Evolutionary conservation across 2,113 vertebrate species (phyloP), one percentile per base, ranked within the genome.

Genomic region (Ptilonorhynchus violaceus): DNA sequence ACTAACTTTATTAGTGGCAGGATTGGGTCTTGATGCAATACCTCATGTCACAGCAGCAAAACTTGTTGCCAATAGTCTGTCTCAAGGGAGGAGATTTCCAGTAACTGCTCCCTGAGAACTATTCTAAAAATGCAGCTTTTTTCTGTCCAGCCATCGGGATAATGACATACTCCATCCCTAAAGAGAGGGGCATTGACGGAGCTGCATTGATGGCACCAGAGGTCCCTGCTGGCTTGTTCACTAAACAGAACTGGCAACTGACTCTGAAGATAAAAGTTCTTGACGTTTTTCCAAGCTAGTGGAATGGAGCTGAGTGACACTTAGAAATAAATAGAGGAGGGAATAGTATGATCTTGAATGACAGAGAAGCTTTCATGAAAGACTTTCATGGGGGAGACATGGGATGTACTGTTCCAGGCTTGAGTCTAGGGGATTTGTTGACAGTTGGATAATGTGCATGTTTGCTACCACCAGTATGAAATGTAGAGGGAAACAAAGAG

Each of bases 211-310:
- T 76, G 94, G 93, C 91, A 96, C 89, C 96, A 47, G 50, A 96
- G 95, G 97, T 96, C 93, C 93, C 93, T 98, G 96, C 92, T 97
- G 97, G 95, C 96, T 97, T 93, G 92, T 94, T 97, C 95, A 53
- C 95, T 97, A 96, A 94, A 94, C 93, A 96, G 94, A 98, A 96
- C 76, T 97, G 96, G 96, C 95, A 97, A 97, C 94, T 92, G 96
- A 96, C 89, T 97, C 96, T 83, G 87, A 92, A 97, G 96, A 97
- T 95, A 95, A 96, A 97, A 96, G 90, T 94, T 97, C 96, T 96
- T 97, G 96, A 96, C 82, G 58, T 89, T 91, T 97, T 97, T 97
- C 97, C 96, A 98, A 94, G 95, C 92, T 95, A 79, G 93, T 95
- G 88, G 95, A 98, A 96, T 92, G 89, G 88, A 77, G 67, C 92